Evolutionary conservation across 1,140 invertebrate genomes (phyloP).

Genomic region (Habropoda laboriosa): DNA sequence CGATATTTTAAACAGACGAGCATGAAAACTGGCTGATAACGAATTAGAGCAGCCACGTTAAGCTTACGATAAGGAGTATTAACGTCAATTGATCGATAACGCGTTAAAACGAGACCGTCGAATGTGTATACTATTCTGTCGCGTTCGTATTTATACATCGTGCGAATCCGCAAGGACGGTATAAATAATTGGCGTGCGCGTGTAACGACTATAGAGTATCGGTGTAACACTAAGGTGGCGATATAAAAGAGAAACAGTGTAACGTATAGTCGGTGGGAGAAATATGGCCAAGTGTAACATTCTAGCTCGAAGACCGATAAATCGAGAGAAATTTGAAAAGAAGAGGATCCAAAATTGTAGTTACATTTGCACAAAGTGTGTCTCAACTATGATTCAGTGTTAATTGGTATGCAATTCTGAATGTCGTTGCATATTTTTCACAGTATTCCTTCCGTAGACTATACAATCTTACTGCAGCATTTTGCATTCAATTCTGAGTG

Average conservation of each 20-base stretch:
- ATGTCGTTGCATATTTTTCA: too few species aligned
- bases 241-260: background rate
- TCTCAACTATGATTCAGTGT: too few species aligned
- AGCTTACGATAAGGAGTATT: background rate
- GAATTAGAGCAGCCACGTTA: background rate
- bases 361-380: too few species aligned
- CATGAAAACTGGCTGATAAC: background rate
- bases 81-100: background rate
- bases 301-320: too few species aligned
- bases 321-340: too few species aligned
- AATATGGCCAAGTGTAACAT: too few species aligned
- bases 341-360: too few species aligned
- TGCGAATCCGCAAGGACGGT: constrained; percentile 6
- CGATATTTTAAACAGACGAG: background rate
- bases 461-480: too few species aligned
- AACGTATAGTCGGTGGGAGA: too few species aligned
- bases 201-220: background rate
- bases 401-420: too few species aligned
- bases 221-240: background rate
- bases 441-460: too few species aligned
- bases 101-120: background rate
- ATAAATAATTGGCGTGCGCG: constrained; percentile 25
- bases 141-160: background rate
- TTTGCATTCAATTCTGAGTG: too few species aligned
- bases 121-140: background rate